Evolutionary conservation across 2,113 vertebrate genomes (phyloP).

Genomic region (Vimba vimba): DNA sequence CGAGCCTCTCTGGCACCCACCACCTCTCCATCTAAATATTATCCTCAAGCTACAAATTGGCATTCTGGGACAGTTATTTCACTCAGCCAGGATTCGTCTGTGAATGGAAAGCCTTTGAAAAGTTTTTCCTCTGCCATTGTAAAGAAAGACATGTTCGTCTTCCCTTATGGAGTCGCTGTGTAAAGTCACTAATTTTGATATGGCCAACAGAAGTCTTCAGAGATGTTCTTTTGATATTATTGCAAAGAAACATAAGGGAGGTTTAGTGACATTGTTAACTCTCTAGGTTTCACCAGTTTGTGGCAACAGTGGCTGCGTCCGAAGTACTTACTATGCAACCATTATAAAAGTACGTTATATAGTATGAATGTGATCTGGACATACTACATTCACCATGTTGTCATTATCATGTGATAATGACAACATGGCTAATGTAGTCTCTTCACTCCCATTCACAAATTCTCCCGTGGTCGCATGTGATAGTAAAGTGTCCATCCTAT

Average conservation of each 20-base stretch:
- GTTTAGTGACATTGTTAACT: conserved; percentile 8
- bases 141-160: conserved; percentile 52
- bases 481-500: no score
- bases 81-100: conserved; percentile 66
- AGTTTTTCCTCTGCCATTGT: conserved; percentile 66
- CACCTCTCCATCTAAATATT: conserved; percentile 55
- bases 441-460: no score
- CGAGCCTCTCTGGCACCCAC: conserved; percentile 51
- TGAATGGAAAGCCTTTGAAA: conserved; percentile 70
- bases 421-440: no score
- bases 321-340: no score
- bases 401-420: no score
- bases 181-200: conserved; percentile 38
- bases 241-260: conserved; percentile 1
- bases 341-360: no score
- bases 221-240: conserved; percentile 22
- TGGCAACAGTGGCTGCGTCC: no score
- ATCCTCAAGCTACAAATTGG: conserved; percentile 70
- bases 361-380: no score
- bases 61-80: conserved; percentile 67
- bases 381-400: no score
- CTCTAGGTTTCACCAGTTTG: no score
- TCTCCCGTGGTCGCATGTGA: no score
- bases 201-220: conserved; percentile 2
- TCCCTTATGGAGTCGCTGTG: conserved; percentile 41